These are phyloP conservation scores for Leptodirus hochenwartii DNA, from an alignment of 2,888 invertebrate genomes.

Conservation along the genomic window DNA sequence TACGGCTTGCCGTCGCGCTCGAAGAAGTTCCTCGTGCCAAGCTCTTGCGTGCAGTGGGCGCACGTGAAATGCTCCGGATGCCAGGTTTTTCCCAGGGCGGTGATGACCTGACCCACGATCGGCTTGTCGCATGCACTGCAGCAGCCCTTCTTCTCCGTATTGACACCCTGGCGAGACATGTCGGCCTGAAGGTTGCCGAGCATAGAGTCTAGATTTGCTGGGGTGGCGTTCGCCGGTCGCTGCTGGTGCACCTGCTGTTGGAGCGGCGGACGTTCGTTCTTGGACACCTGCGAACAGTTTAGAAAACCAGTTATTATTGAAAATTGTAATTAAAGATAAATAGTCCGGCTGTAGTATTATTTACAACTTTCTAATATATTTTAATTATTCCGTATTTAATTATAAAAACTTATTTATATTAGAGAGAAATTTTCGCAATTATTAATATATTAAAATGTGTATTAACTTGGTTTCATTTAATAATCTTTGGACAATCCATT, in stretches of 20 bases:
- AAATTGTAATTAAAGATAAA: too few species aligned
- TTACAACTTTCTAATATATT: too few species aligned
- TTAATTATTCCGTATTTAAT: too few species aligned
- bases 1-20: slow-evolving; percentile 93
- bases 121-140: slow-evolving; percentile 98
- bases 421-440: too few species aligned
- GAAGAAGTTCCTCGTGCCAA: slow-evolving; percentile 97
- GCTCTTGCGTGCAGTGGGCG: slow-evolving; percentile 89
- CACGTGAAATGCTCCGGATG: slow-evolving; percentile 99
- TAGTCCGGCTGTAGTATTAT: too few species aligned
- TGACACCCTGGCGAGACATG: slow-evolving; percentile 97
- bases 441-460: too few species aligned
- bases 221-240: slow-evolving; percentile 35
- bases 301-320: slow-evolving; percentile 1
- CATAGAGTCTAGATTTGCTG: slow-evolving; percentile 56
- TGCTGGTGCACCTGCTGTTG: slow-evolving; percentile 22
- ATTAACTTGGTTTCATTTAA: too few species aligned
- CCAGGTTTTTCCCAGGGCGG: slow-evolving; percentile 96
- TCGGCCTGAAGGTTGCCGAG: slow-evolving; percentile 87
- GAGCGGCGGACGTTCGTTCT: too few species aligned
- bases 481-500: too few species aligned
- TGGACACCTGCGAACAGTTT: slow-evolving; percentile 32
- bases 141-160: slow-evolving; percentile 97
- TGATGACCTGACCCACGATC: slow-evolving; percentile 96
- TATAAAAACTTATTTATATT: too few species aligned